Percentiles rank a stretch among this genome's conserved stretches.
phyloP scores from a whole-genome alignment of 2,797 vertebrate species.

The Xenops minutus region DNA sequence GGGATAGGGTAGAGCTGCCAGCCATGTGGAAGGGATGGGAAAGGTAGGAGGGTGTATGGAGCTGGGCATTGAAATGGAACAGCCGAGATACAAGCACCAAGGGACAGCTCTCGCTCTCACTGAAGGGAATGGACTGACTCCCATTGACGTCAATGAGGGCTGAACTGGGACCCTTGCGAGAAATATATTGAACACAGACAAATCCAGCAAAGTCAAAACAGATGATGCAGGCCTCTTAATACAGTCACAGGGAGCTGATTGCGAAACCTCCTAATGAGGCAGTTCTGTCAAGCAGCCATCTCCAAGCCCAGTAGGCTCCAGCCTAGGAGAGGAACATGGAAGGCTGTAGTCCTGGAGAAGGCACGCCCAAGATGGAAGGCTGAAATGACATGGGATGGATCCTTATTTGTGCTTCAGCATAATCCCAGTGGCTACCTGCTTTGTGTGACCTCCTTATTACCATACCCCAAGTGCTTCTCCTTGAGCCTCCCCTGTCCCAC shows the following conservation, averaged over 20 bases:
- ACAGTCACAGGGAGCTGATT: conserved; percentile 60
- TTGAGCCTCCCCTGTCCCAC: background rate
- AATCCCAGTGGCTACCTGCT: background rate
- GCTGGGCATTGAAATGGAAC: conserved; percentile 18
- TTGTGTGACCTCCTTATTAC: background rate
- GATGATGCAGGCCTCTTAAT: conserved; percentile 61
- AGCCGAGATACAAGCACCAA: conserved; percentile 26
- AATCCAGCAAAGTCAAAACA: conserved; percentile 66
- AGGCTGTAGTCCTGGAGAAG: background rate
- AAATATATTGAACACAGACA: conserved; percentile 72
- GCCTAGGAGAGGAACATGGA: conserved; percentile 18
- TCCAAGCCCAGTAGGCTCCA: conserved; percentile 28
- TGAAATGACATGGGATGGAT: background rate
- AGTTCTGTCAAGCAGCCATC: conserved; percentile 54
- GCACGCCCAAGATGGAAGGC: background rate
- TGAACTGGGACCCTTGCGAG: conserved; percentile 65
- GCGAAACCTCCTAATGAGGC: conserved; percentile 48
- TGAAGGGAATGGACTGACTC: conserved; percentile 60
- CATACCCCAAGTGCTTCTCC: background rate
- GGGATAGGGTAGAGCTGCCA: background rate
- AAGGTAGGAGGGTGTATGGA: conserved; percentile 25
- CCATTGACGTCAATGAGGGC: conserved; percentile 69
- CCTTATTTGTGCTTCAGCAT: background rate
- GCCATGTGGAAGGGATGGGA: background rate
- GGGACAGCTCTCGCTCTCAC: conserved; percentile 47